These are phyloP conservation scores for Gnatocerus cornutus DNA, from an alignment of 2,888 invertebrate genomes.

Conservation along the genomic window DNA sequence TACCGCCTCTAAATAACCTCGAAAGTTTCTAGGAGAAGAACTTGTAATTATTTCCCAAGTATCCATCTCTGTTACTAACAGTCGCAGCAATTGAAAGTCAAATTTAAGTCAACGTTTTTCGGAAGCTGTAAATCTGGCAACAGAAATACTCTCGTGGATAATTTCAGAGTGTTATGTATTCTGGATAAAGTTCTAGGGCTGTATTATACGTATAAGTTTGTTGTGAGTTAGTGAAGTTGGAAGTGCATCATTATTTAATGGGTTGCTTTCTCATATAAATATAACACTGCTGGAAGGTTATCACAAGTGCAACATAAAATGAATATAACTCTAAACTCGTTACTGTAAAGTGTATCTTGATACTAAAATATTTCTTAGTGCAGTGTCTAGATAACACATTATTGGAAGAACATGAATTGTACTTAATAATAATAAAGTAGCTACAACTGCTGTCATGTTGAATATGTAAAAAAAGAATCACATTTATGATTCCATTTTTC, in stretches of 20 bases:
- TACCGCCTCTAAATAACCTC: conserved; percentile 18
- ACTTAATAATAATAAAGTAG: neutral
- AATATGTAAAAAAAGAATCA: too few species aligned
- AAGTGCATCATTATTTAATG: conserved; percentile 36
- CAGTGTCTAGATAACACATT: conserved; percentile 22
- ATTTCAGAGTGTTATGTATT: conserved; percentile 30
- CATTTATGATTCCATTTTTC: too few species aligned
- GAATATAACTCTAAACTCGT: neutral
- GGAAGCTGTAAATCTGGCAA: neutral
- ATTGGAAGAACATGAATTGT: neutral
- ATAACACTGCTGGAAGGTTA: conserved; percentile 14
- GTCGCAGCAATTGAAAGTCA: conserved; percentile 3
- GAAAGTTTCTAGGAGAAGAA: conserved; percentile 15
- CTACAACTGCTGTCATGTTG: too few species aligned
- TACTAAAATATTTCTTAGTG: conserved; percentile 29
- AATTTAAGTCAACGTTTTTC: conserved; percentile 14
- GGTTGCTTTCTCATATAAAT: conserved; percentile 17
- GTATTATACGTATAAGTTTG: conserved; percentile 33
- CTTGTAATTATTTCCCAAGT: conserved; percentile 25
- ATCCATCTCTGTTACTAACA: neutral
- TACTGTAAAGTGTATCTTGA: conserved; percentile 20
- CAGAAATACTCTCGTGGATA: conserved; percentile 5
- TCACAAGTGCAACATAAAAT: conserved; percentile 10
- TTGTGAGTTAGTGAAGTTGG: conserved; percentile 36
- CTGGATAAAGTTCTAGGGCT: conserved; percentile 29